Conservation (phyloP, 2,113 vertebrate species). For the Rana temporaria region DNA sequence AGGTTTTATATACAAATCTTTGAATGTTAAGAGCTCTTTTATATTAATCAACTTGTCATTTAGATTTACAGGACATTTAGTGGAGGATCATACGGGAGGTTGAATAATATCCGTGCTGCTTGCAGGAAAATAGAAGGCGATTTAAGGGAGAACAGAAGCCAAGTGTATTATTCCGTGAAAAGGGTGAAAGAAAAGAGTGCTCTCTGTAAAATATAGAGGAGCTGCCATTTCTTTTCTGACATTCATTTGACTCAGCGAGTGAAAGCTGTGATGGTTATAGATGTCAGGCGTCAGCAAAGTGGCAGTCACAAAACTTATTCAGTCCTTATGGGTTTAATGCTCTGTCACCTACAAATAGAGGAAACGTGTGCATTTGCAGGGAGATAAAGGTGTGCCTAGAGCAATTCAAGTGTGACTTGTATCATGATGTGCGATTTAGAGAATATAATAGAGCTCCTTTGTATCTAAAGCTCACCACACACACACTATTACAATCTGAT, state of each 20-base stretch:
- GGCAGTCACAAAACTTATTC: conserved; percentile 1
- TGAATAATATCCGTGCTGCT: conserved; percentile 13
- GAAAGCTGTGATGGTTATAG: conserved; percentile 9
- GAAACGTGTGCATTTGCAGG: not conserved
- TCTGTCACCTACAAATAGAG: conserved; percentile 5
- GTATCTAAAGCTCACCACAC: too few relatives aligned
- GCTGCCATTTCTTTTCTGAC: conserved; percentile 26
- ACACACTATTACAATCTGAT: too few relatives aligned
- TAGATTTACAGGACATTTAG: not conserved
- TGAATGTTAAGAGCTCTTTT: too few relatives aligned
- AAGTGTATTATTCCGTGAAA: conserved; percentile 18
- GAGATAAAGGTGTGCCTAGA: not conserved
- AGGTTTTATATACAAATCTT: too few relatives aligned
- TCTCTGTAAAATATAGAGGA: conserved; percentile 16
- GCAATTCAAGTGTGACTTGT: not conserved
- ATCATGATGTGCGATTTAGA: not conserved
- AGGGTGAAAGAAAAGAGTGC: conserved; percentile 13
- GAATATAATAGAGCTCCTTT: not conserved
- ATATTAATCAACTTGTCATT: too few relatives aligned
- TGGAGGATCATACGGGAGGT: not conserved
- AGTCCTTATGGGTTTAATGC: conserved; percentile 14
- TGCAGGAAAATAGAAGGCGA: conserved; percentile 5
- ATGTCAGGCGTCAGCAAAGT: not conserved
- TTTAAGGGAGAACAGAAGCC: conserved; percentile 35
- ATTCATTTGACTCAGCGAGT: conserved; percentile 14